Percentiles rank a stretch among this genome's conserved stretches.
Evolutionary conservation across 2,888 invertebrate genomes (phyloP).

Genomic region (Cheilosia urbana): DNA sequence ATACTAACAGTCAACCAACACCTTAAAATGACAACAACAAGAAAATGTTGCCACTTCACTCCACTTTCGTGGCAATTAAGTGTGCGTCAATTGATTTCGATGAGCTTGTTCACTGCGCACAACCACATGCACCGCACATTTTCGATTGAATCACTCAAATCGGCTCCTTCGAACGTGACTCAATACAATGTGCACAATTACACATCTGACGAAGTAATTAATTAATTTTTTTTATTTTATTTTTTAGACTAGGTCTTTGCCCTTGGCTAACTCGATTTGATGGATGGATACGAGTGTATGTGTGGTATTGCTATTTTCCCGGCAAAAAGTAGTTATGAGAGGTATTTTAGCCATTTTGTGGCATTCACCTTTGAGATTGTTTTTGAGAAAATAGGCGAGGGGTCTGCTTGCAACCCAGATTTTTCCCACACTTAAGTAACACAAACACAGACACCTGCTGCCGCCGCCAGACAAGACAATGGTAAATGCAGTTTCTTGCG

Average conservation of each 20-base stretch:
- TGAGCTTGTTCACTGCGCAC: conserved; percentile 22
- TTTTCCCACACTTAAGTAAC: conserved; percentile 56
- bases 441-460: conserved; percentile 13
- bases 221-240: neutral
- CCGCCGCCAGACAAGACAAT: neutral
- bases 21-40: conserved; percentile 3
- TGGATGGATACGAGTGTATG: neutral
- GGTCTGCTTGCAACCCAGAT: conserved; percentile 21
- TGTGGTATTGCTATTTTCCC: conserved; percentile 15
- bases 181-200: conserved; percentile 7
- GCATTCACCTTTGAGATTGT: conserved; percentile 32
- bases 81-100: conserved; percentile 52
- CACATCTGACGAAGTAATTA: conserved; percentile 15
- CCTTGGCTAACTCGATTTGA: conserved; percentile 9
- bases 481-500: conserved; percentile 16
- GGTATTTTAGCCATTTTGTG: conserved; percentile 6
- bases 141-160: conserved; percentile 25
- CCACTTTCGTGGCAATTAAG: conserved; percentile 60
- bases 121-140: neutral
- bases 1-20: neutral
- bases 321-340: conserved; percentile 11
- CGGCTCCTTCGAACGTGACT: conserved; percentile 22
- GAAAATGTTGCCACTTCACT: conserved; percentile 36
- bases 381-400: neutral
- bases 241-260: conserved; percentile 27